A percentile compares a stretch with the other conserved stretches of the same genome.
Evolutionary conservation across 1,140 invertebrate species (phyloP).

Genomic region (Ptiloglossa arizonensis): DNA sequence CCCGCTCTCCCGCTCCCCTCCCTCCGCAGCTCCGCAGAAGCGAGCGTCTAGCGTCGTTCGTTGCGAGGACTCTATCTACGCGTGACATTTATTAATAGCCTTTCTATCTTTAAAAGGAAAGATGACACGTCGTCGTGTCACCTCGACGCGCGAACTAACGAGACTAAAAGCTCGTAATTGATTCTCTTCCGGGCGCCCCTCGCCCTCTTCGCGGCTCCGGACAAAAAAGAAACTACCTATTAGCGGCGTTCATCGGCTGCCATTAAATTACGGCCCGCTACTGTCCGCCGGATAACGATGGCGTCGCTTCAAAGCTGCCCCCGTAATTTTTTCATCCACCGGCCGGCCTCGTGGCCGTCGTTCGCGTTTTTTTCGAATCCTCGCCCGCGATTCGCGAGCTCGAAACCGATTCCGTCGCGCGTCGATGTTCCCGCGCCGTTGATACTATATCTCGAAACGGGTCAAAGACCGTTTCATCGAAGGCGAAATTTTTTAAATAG

Average conservation of each 20-base stretch:
- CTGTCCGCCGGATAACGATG: constrained; percentile 36
- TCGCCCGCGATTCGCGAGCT: not conserved
- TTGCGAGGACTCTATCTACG: constrained; percentile 58
- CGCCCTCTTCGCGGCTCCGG: constrained; percentile 16
- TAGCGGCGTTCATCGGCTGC: constrained; percentile 61
- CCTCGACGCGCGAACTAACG: constrained; percentile 59
- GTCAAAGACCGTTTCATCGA: too few species aligned
- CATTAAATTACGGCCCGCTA: constrained; percentile 57
- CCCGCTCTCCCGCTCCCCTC: too few species aligned
- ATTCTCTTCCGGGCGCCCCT: constrained; percentile 62
- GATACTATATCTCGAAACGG: too few species aligned
- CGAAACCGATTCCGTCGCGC: too few species aligned
- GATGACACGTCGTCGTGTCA: constrained; percentile 63
- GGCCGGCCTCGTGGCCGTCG: not conserved
- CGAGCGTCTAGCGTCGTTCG: constrained; percentile 35
- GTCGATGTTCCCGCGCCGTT: too few species aligned
- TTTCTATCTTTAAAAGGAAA: constrained; percentile 68
- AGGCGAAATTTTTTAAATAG: too few species aligned
- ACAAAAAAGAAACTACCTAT: constrained; percentile 65
- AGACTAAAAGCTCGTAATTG: constrained; percentile 68
- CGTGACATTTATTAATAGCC: constrained; percentile 65
- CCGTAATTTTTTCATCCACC: constrained; percentile 9
- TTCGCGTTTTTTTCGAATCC: constrained; percentile 1
- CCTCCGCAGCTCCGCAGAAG: too few species aligned
- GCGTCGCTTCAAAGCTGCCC: constrained; percentile 21